Base-by-base conservation (phyloP, 2,888 invertebrate genomes). In the Napeogenes sylphis region DNA sequence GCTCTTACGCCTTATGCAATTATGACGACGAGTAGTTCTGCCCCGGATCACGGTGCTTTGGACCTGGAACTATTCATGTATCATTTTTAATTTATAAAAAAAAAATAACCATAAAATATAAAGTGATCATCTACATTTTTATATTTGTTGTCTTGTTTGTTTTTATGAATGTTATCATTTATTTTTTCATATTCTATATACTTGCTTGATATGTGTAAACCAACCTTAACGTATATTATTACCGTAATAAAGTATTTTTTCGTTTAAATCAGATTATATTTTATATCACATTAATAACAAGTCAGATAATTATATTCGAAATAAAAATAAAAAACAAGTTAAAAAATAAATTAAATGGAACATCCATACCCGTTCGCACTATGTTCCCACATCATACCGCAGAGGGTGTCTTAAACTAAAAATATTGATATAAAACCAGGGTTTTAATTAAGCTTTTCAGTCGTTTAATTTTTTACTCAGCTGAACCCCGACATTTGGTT, bases 361-460 rank as follows among this genome's bases (percentile, higher is more conserved):
- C 51, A 6, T 51, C 51, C 51, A 30, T 51, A 51, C 8, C 51
- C 5, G 47, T 14, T 57, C 66, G 57, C 62, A 55, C 30, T 3
- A n/a, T 5, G 45, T 79, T 80, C 72, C 4, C 51, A 53, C 56
- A 70, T 83, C 75, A 54, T 2, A 73, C 61, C 54, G 55, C 61
- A 79, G 78, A 82, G 88, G 85, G 88, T 87, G 84, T 87, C 87
- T 87, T 82, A 83, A 87, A 87, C 85, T 86, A 87, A 84, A 82
- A 83, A 80, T 90, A 89, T 90, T 88, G 89, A 89, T 88, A 89
- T 86, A 81, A 80, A 84, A 83, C 80, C 77, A 76, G 71, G 79
- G 78, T 73, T 83, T 83, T 90, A 90, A 90, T 90, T 90, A 88
- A 85, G 84, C 83, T 78, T 87, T 89, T 87, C 77, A 87, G 70